Base-by-base conservation (phyloP, 2,797 vertebrate species). In the Parotocinclus haroldoi region DNA sequence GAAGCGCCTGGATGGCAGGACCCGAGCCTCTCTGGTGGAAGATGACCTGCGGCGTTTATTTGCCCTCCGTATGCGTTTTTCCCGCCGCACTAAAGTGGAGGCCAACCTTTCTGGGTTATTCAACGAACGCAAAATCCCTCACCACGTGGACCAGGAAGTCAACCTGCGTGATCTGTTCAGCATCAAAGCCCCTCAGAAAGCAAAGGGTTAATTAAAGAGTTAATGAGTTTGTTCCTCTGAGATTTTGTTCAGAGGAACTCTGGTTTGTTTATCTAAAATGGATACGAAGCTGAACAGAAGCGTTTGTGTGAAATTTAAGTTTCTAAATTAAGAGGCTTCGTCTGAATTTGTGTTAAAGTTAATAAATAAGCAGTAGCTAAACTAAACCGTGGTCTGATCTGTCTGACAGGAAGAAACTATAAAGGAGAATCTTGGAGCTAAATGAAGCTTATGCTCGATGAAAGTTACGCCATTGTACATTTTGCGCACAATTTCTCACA, bases 61-160 rank as follows among this genome's bases (percentile, higher is more conserved):
- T 1, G 58, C 80, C 0, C 19, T 84, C 39, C 88, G 89, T 56
- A 86, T 92, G 88, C 73, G 84, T 0, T 50, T 93, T 61, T 78
- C 83, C 16, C 74, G 82, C 13, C 83, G 81, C 0, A 42, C 83
- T 58, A 91, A 88, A 60, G 72, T 92, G 68, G 92, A 93, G 77
- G 73, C 85, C 0, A 79, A 92, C 80, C 89, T 92, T n/a, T 73
- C 86, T 0, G 80, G 88, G 1, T 88, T 92, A 58, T 93, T 92
- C 78, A 93, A 85, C 8, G 91, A 93, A 52, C 86, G 91, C 19
- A 91, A 88, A 78, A 86, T 91, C 72, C 86, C 83, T 0, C 90
- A 86, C 42, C 83, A 82, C 0, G 80, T 91, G 0, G 89, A 91
- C 67, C 84, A 86, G 0, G 92, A 93, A 51, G 89, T 89, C 40